Evolutionary conservation across 2,888 invertebrate species (phyloP), one percentile per base, ranked within the genome.

Genomic region (Amiota minor): DNA sequence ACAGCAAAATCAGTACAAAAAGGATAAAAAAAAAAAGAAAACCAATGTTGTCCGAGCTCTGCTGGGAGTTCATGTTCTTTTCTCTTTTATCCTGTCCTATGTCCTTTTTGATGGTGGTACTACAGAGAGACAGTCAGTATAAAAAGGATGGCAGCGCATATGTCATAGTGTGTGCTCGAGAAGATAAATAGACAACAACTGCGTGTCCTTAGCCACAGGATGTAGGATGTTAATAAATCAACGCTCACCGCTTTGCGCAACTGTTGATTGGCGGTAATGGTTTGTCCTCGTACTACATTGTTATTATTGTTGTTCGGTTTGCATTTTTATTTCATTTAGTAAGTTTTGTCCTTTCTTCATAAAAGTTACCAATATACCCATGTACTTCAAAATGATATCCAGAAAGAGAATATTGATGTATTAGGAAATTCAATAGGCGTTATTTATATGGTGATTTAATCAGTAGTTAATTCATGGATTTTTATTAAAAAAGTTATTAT

Each of bases 11-110:
- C 61, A 69, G 47, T 59, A 49, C 62, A 56, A 46, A 50, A 46
- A 53, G 50, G 47, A 69, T 55, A 35, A 10, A 10, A 61, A 70
- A 65, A 61, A 74, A 77, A 74, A 71, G 68, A 72, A 76, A 84
- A 76, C 77, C 78, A 76, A 71, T 67, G 72, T 64, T 59, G 55
- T 76, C 71, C 72, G 47, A 20, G n/a, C 50, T 20, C 67, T 18
- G 47, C 23, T 20, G 67, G 50, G 53, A 50, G 50, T 68, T 9
- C 46, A 45, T 35, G 62, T 35, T 16, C 11, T 20, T n/a, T 18
- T 4, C 16, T 11, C 14, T 16, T 16, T 16, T 59, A 8, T 18
- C 16, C 11, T 35, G 35, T 35, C 35, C 35, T 4, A 35, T 35
- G 35, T 35, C 23, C 23, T 23, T 23, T 3, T 23, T 35, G 35